Evolutionary conservation across 2,113 vertebrate species (phyloP).

Genomic region (Chlamydotis undulata): DNA sequence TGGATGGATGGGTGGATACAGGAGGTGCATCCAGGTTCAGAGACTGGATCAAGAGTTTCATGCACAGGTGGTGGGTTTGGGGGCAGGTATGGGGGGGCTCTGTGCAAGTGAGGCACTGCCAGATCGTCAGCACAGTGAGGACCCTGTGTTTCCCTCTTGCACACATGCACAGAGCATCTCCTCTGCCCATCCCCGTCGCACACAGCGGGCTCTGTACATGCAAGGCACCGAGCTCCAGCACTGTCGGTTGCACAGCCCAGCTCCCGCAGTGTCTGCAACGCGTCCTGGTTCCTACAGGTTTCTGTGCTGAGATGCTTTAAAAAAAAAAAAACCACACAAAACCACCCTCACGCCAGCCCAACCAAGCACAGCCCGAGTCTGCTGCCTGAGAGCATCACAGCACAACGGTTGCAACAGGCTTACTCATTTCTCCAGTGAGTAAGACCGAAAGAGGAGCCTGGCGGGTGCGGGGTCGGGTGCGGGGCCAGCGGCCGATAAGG

Average conservation of each 20-base stretch:
- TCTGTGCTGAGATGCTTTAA: not conserved
- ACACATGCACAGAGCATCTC: not conserved
- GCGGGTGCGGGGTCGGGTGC: not conserved
- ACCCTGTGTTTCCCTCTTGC: not conserved
- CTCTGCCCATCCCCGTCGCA: not conserved
- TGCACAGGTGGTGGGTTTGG: not conserved
- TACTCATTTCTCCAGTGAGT: slow-evolving; percentile 38
- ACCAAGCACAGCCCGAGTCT: not conserved
- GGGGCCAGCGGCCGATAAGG: not conserved
- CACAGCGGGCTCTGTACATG: rapidly evolving
- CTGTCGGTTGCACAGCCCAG: not conserved
- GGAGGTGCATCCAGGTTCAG: not conserved
- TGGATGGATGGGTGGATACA: not conserved
- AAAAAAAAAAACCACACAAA: not conserved
- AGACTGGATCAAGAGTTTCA: not conserved
- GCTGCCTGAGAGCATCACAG: not conserved
- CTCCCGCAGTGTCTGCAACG: rapidly evolving
- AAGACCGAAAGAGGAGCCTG: not conserved
- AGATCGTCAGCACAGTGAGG: not conserved
- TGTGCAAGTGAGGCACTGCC: not conserved
- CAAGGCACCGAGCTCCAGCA: not conserved
- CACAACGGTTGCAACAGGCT: not conserved
- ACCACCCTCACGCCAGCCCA: not conserved
- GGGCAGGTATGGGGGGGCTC: not conserved
- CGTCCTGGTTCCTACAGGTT: not conserved